Conservation (phyloP, 1,140 invertebrate genomes). For the Contarinia nasturtii region DNA sequence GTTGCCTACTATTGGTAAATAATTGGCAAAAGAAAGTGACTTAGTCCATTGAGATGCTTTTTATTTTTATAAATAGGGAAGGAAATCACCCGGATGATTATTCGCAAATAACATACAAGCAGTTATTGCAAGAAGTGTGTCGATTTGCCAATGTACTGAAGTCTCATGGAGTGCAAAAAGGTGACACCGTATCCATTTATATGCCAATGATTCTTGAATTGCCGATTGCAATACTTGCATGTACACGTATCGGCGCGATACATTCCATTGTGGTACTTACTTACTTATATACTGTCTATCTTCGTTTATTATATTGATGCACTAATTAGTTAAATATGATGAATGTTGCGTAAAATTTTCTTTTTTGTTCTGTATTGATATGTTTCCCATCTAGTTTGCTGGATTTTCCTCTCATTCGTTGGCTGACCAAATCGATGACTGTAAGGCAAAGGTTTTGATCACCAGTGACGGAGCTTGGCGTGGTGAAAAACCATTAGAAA, state of each 20-base stretch:
- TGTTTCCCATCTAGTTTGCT: constrained; percentile 46
- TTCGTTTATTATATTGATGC: not conserved
- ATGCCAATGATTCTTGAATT: constrained; percentile 97
- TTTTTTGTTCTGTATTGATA: not conserved
- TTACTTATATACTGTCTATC: not conserved
- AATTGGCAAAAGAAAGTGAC: too few relatives aligned
- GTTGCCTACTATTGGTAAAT: constrained; percentile 89
- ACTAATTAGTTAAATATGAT: not conserved
- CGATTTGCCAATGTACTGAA: constrained; percentile 86
- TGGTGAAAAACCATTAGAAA: constrained; percentile 66
- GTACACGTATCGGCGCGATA: constrained; percentile 84
- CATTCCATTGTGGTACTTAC: constrained; percentile 82
- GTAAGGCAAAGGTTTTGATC: constrained; percentile 63
- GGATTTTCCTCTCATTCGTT: constrained; percentile 88
- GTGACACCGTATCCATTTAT: constrained; percentile 87
- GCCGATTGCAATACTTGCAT: constrained; percentile 89
- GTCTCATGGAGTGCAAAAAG: constrained; percentile 64
- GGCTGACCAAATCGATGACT: constrained; percentile 78
- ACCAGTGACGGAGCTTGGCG: constrained; percentile 87
- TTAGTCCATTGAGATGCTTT: too few relatives aligned
- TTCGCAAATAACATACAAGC: constrained; percentile 70
- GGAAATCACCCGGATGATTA: constrained; percentile 87
- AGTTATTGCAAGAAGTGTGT: constrained; percentile 76
- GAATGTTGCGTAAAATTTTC: constrained; percentile 1
- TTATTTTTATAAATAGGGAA: constrained; percentile 72